Evolutionary conservation across 2,888 invertebrate genomes (phyloP).

Genomic region (Nomada ferruginata): DNA sequence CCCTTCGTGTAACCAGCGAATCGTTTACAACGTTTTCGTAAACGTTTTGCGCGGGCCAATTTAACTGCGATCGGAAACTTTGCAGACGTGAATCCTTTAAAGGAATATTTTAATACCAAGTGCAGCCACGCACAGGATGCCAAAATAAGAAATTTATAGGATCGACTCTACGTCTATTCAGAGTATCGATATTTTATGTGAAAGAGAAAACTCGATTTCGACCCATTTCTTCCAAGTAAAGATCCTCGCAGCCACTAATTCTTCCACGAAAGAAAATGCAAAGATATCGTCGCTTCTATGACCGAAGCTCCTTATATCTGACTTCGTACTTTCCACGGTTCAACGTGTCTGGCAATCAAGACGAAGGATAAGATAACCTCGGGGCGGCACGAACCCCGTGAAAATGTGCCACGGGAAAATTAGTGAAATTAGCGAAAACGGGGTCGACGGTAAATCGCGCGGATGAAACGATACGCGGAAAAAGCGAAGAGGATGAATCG

Average conservation of each 20-base stretch:
- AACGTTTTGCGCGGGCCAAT: not conserved
- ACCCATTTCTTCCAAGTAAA: too few relatives aligned
- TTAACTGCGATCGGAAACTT: too few relatives aligned
- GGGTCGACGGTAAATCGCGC: not conserved
- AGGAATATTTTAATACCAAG: too few relatives aligned
- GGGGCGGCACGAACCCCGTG: not conserved
- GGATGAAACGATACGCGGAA: not conserved
- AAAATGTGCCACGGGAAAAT: not conserved
- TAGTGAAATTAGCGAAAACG: not conserved
- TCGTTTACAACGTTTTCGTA: constrained; percentile 9
- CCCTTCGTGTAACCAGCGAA: constrained; percentile 15
- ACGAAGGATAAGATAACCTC: not conserved
- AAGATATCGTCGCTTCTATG: not conserved
- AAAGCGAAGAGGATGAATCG: not conserved
- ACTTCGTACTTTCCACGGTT: not conserved
- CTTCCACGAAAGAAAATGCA: not conserved
- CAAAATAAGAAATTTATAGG: too few relatives aligned
- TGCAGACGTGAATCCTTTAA: too few relatives aligned
- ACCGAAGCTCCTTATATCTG: not conserved
- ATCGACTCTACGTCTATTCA: too few relatives aligned
- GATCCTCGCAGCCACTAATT: not conserved
- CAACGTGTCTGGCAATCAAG: constrained; percentile 16
- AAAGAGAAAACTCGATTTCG: too few relatives aligned
- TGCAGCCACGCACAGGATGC: too few relatives aligned
- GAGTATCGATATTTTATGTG: too few relatives aligned